phyloP scores from a whole-genome alignment of 1,140 invertebrate genomes.

The Cheumatopsyche charites region DNA sequence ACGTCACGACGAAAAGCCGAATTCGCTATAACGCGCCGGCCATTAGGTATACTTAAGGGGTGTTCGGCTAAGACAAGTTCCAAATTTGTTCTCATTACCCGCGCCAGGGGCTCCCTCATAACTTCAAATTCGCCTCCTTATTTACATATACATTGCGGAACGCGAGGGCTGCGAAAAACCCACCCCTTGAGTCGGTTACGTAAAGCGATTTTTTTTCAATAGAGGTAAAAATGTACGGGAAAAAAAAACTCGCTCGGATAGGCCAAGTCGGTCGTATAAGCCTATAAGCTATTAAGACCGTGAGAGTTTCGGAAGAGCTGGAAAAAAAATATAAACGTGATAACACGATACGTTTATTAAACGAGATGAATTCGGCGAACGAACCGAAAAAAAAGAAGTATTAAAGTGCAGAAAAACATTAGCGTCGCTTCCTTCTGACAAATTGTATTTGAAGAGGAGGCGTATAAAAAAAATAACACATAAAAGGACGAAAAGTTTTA shows the following conservation, averaged over 20 bases:
- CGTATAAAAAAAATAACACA: background rate
- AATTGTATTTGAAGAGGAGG: slow-evolving; percentile 9
- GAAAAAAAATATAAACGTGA: background rate
- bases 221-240: background rate
- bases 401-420: slow-evolving; percentile 1
- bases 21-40: slow-evolving; percentile 22
- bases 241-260: background rate
- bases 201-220: slow-evolving; percentile 34
- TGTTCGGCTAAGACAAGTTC: slow-evolving; percentile 41
- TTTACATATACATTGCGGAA: slow-evolving; percentile 44
- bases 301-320: background rate
- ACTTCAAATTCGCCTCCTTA: slow-evolving; percentile 45
- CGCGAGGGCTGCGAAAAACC: background rate
- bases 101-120: slow-evolving; percentile 35
- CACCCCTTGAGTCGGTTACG: slow-evolving; percentile 26
- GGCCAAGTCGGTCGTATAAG: too few relatives aligned
- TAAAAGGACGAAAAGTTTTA: background rate
- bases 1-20: slow-evolving; percentile 11
- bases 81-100: slow-evolving; percentile 45
- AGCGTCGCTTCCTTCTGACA: background rate
- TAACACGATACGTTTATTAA: background rate
- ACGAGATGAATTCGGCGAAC: background rate
- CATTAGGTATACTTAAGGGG: slow-evolving; percentile 41
- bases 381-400: background rate
- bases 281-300: background rate